A percentile compares a stretch with the other conserved stretches of the same genome.
phyloP scores from a whole-genome alignment of 2,797 vertebrate genomes.

The Orestias chungarensis region DNA sequence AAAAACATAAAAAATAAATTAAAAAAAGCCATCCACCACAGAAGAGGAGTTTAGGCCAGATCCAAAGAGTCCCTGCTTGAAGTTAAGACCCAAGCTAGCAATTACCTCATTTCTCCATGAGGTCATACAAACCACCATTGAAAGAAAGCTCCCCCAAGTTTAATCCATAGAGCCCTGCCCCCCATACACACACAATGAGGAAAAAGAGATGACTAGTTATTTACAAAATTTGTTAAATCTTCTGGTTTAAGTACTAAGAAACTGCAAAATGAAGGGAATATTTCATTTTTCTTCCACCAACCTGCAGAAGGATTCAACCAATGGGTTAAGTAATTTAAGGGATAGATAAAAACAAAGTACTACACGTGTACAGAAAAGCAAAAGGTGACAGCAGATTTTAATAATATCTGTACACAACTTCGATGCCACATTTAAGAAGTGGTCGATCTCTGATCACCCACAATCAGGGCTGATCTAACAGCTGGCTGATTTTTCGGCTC shows the following conservation, averaged over 20 bases:
- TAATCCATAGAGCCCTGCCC: constrained; percentile 23
- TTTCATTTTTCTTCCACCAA: background rate
- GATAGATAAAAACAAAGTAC: background rate
- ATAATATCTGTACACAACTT: no score
- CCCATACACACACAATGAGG: constrained; percentile 2
- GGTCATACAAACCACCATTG: constrained; percentile 60
- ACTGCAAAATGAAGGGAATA: background rate
- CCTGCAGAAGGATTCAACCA: background rate
- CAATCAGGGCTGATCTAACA: no score
- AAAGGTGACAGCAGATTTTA: no score
- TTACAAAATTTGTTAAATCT: constrained; percentile 26
- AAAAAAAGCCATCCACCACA: constrained; percentile 23
- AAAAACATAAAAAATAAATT: constrained; percentile 12
- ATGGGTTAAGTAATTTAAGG: background rate
- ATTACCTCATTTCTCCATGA: constrained; percentile 66
- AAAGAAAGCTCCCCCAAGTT: constrained; percentile 34
- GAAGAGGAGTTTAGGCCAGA: constrained; percentile 40
- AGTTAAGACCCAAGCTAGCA: constrained; percentile 37
- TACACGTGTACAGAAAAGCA: no score
- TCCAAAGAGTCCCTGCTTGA: constrained; percentile 32
- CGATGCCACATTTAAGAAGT: no score
- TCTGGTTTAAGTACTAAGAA: constrained; percentile 3
- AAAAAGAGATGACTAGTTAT: constrained; percentile 25
- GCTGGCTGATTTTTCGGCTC: no score
- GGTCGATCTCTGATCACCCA: no score